Conservation (phyloP, 2,113 vertebrate genomes). For the Shinisaurus crocodilurus region DNA sequence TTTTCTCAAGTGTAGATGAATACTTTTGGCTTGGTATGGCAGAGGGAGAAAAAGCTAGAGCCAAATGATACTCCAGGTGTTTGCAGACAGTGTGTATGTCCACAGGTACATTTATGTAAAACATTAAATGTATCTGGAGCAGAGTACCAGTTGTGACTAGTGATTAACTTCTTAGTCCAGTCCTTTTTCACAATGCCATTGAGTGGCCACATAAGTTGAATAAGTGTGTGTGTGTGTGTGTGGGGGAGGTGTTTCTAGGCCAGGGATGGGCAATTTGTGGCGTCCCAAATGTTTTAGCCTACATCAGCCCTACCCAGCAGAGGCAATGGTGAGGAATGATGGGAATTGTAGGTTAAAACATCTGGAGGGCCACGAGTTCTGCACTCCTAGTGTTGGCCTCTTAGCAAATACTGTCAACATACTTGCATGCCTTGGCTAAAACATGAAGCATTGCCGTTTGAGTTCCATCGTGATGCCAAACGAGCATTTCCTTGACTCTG, state of each 20-base stretch:
- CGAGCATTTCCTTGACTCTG: constrained; percentile 38
- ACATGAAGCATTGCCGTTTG: constrained; percentile 20
- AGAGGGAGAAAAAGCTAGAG: constrained; percentile 19
- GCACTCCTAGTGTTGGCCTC: not conserved
- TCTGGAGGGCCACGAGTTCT: too few relatives aligned
- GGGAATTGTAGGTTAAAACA: too few relatives aligned
- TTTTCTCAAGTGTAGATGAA: constrained; percentile 43
- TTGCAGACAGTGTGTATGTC: not conserved
- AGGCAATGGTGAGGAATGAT: not conserved
- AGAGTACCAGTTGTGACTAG: not conserved
- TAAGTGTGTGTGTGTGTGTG: too few relatives aligned
- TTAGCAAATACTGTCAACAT: not conserved
- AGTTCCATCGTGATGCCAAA: constrained; percentile 34
- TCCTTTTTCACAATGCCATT: not conserved
- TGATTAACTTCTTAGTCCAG: not conserved
- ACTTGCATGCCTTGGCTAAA: not conserved
- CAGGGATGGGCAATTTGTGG: too few relatives aligned
- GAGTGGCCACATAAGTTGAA: not conserved
- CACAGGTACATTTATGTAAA: not conserved
- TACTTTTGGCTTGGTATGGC: constrained; percentile 12
- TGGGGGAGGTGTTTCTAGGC: too few relatives aligned
- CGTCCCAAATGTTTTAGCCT: too few relatives aligned
- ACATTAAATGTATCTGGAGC: constrained; percentile 2
- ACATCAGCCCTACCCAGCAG: too few relatives aligned
- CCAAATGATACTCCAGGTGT: not conserved